phyloP scores from a whole-genome alignment of 1,140 invertebrate genomes.

The Heliconius congener region DNA sequence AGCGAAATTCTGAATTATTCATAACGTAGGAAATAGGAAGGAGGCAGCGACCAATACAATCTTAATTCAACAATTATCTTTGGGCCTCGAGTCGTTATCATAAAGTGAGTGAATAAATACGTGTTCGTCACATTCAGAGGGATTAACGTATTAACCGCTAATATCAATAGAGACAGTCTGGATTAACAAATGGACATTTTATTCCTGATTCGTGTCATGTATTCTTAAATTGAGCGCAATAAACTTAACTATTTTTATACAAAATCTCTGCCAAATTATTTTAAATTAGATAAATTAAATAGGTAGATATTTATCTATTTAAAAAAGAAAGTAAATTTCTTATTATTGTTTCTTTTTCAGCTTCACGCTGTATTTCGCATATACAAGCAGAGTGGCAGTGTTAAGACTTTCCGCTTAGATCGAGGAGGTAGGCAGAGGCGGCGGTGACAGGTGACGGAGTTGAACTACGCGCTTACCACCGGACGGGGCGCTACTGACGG shows the following conservation, averaged over 20 bases:
- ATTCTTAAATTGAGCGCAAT: not conserved
- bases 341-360: no score
- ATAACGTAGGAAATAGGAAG: not conserved
- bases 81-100: not conserved
- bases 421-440: no score
- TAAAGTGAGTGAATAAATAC: not conserved
- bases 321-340: no score
- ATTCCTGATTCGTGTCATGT: not conserved
- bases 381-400: no score
- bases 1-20: no score
- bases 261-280: not conserved
- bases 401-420: no score
- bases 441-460: not conserved
- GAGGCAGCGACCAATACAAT: not conserved
- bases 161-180: not conserved
- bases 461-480: not conserved
- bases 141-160: not conserved
- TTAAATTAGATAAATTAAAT: no score
- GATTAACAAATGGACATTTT: not conserved
- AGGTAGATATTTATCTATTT: no score
- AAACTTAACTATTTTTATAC: not conserved
- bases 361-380: no score
- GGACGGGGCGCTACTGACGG: not conserved
- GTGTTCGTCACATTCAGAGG: not conserved
- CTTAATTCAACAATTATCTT: not conserved